Evolutionary conservation across 2,797 vertebrate species (phyloP).

Genomic region (Nannoperca obscura): DNA sequence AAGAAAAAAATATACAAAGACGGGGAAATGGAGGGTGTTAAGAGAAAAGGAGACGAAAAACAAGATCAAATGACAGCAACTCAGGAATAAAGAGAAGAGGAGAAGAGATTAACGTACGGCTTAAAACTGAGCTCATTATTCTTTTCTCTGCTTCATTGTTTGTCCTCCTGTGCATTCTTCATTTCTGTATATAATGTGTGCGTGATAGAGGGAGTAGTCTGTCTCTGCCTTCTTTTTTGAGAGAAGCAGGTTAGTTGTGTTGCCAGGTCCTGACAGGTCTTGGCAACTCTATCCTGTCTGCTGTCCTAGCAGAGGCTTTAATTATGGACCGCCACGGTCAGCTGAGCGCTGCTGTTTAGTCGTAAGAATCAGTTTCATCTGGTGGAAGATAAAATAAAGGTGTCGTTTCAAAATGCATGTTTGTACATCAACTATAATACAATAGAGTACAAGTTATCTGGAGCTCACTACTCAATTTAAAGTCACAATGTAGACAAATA

Average conservation of each 20-base stretch:
- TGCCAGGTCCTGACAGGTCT: conserved; percentile 42
- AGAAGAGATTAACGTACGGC: conserved; percentile 46
- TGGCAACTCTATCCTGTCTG: conserved; percentile 46
- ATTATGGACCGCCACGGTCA: conserved; percentile 70
- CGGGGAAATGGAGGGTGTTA: background rate
- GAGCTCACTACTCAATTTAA: no score
- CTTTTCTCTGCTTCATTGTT: conserved; percentile 27
- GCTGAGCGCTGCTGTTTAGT: conserved; percentile 40
- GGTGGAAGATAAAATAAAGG: background rate
- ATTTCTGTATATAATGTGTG: background rate
- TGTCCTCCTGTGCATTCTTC: conserved; percentile 32
- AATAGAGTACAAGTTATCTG: background rate
- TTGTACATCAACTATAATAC: background rate
- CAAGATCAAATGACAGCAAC: background rate
- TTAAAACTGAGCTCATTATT: conserved; percentile 39
- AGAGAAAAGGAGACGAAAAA: background rate
- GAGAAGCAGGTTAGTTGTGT: conserved; percentile 32
- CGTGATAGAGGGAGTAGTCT: background rate
- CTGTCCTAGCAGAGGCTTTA: conserved; percentile 63
- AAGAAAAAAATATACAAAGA: background rate
- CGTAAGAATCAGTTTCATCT: no score
- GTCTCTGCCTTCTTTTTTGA: background rate
- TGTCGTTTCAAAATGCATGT: background rate
- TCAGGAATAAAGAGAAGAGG: background rate
- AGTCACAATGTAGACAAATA: background rate